Conservation (phyloP, 2,113 vertebrate genomes). For the Sylvia atricapilla region DNA sequence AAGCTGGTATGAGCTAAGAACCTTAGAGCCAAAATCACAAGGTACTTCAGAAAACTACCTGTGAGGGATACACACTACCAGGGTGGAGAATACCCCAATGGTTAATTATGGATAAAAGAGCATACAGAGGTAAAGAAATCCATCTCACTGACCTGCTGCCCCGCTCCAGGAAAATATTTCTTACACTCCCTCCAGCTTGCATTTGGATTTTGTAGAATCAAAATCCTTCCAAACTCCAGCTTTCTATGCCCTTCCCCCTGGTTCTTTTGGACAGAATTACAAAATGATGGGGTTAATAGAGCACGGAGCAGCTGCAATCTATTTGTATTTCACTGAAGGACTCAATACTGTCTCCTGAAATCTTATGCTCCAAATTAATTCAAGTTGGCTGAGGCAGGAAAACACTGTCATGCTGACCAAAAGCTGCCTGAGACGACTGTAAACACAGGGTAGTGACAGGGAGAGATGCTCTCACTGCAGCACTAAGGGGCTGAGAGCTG, state of each 20-base stretch:
- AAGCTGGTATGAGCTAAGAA: not conserved
- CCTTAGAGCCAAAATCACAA: not conserved
- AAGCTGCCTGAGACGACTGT: not conserved
- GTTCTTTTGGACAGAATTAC: not conserved
- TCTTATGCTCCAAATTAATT: slow-evolving; percentile 6
- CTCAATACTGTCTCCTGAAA: not conserved
- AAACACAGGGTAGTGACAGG: not conserved
- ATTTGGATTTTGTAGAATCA: not conserved
- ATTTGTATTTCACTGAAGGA: slow-evolving; percentile 12
- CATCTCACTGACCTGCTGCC: not conserved
- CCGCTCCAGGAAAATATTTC: not conserved
- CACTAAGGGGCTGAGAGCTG: not conserved
- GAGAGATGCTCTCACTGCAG: accelerated
- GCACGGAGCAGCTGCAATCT: not conserved
- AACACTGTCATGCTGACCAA: not conserved
- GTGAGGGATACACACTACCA: not conserved
- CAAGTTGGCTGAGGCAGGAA: not conserved
- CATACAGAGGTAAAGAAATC: not conserved
- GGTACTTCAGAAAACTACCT: not conserved
- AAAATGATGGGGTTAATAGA: slow-evolving; percentile 1
- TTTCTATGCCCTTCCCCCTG: not conserved
- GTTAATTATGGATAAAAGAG: not conserved
- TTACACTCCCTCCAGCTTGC: not conserved
- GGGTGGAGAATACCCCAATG: not conserved
- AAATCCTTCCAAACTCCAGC: not conserved